A percentile compares a stretch with the other conserved stretches of the same genome.
Evolutionary conservation across 2,113 vertebrate genomes (phyloP).

Genomic region (Gambusia affinis): DNA sequence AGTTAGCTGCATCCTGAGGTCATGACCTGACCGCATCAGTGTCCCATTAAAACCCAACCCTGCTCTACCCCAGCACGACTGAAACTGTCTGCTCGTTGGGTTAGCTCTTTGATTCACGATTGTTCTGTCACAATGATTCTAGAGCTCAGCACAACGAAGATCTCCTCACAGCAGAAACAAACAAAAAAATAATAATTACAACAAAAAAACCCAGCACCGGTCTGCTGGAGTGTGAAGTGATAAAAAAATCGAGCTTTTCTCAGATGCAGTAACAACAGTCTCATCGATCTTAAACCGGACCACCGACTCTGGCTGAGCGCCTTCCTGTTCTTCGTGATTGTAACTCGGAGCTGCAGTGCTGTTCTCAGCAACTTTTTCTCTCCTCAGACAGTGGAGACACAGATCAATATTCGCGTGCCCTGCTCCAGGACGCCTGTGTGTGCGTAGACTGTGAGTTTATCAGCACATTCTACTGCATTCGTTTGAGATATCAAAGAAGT

Average conservation of each 20-base stretch:
- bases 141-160: no score
- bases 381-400: conserved; percentile 44
- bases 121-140: no score
- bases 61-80: no score
- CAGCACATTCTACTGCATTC: conserved; percentile 21
- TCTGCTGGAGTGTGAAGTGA: not conserved
- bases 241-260: conserved; percentile 59
- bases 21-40: no score
- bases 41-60: no score
- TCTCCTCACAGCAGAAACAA: no score
- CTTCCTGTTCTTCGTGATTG: conserved; percentile 72
- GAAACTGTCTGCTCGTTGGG: no score
- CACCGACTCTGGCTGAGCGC: conserved; percentile 19
- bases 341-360: conserved; percentile 64
- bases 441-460: conserved; percentile 14
- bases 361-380: conserved; percentile 65
- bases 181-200: no score
- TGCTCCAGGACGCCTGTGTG: conserved; percentile 1
- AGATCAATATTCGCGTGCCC: conserved; percentile 68
- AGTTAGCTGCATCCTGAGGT: no score
- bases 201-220: no score
- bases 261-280: conserved; percentile 54
- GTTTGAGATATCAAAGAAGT: not conserved
- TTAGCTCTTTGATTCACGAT: no score
- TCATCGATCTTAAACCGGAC: conserved; percentile 59